These are phyloP conservation scores for Myoxocephalus aenaeus DNA, from an alignment of 2,797 vertebrate species.

Conservation along the genomic window DNA sequence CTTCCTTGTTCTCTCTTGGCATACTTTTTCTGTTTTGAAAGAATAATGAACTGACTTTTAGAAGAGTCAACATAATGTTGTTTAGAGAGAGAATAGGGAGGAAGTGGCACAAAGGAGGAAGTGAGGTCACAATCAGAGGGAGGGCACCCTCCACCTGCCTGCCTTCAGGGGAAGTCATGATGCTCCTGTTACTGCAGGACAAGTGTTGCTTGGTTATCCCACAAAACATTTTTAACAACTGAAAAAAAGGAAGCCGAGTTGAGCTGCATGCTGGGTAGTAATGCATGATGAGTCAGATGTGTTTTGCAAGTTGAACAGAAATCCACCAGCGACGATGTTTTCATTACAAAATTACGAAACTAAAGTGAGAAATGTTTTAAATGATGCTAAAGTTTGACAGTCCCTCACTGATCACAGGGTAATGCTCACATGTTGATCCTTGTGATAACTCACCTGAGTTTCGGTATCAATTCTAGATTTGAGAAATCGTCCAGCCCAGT, in stretches of 20 bases:
- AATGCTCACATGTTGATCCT: neutral
- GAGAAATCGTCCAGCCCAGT: neutral
- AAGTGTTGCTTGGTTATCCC: constrained; percentile 38
- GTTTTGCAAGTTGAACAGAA: neutral
- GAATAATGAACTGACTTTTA: neutral
- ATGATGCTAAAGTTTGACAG: neutral
- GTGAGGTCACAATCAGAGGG: constrained; percentile 56
- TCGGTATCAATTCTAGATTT: neutral
- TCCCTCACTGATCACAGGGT: neutral
- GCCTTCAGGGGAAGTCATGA: constrained; percentile 39
- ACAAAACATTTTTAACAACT: neutral
- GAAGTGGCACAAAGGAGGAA: constrained; percentile 51
- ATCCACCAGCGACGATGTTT: neutral
- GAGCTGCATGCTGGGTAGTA: neutral
- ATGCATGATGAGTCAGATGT: neutral
- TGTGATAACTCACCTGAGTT: neutral
- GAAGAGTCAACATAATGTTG: constrained; percentile 2
- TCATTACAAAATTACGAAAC: neutral
- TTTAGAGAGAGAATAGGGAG: constrained; percentile 10
- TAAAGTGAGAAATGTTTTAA: neutral
- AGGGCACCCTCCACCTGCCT: neutral
- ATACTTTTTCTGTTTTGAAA: neutral
- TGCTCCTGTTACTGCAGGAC: constrained; percentile 30
- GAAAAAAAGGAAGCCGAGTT: neutral
- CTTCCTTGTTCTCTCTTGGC: neutral